Evolutionary conservation across 1,140 invertebrate species (phyloP).

Genomic region (Chironomus striatipennis): DNA sequence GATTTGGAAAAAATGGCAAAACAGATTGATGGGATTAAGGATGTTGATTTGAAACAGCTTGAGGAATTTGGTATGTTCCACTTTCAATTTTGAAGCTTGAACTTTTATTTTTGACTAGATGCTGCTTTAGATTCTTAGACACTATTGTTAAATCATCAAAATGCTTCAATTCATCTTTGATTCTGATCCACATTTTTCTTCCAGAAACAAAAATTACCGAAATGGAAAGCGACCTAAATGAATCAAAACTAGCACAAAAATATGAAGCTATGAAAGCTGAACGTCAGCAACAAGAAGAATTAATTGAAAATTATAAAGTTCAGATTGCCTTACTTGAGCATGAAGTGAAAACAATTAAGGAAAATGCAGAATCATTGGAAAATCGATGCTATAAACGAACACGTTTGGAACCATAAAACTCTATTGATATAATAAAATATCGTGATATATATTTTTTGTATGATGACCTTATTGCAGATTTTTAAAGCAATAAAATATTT

Average conservation of each 20-base stretch:
- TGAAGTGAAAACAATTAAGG: not conserved
- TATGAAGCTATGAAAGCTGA: not conserved
- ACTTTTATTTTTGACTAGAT: too few relatives aligned
- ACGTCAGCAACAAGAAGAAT: not conserved
- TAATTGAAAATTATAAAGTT: slow-evolving; percentile 7
- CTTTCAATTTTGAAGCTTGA: not conserved
- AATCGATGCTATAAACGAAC: not conserved
- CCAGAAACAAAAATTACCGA: not conserved
- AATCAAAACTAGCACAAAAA: not conserved
- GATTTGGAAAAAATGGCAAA: not conserved
- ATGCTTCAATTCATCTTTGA: too few relatives aligned
- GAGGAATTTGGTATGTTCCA: not conserved
- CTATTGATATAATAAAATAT: too few relatives aligned
- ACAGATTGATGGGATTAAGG: not conserved
- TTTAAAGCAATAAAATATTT: not conserved
- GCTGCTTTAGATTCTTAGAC: too few relatives aligned
- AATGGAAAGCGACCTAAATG: not conserved
- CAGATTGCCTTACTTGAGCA: not conserved
- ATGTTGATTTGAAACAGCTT: not conserved
- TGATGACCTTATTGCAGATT: not conserved
- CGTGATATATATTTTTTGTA: not conserved
- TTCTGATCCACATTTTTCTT: not conserved
- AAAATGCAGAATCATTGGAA: slow-evolving; percentile 6
- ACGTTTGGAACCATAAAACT: not conserved
- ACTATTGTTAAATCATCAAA: too few relatives aligned